Percentiles rank a stretch among this genome's conserved stretches.
Conservation (phyloP, 2,113 vertebrate species). For the Ochotona curzoniae region DNA sequence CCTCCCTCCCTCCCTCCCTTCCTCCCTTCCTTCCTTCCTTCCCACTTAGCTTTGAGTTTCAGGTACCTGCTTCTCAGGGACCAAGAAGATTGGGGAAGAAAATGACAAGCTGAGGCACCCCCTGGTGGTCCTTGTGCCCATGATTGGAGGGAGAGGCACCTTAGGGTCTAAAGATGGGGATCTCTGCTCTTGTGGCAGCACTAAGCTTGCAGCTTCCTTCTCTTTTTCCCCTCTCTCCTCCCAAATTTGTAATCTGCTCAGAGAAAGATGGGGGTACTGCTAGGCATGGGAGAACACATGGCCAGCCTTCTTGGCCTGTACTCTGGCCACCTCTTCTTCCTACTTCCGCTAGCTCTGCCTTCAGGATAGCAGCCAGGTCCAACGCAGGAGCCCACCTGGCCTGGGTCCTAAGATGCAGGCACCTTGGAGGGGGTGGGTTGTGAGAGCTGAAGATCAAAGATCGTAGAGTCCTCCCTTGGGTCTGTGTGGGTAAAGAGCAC, state of each 20-base stretch:
- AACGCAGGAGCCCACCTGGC: neutral
- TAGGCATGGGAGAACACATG: neutral
- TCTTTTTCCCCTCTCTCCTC: no score
- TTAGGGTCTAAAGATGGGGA: neutral
- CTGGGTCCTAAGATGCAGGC: neutral
- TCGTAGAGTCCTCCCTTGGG: neutral
- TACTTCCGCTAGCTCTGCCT: neutral
- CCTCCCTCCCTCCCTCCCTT: no score
- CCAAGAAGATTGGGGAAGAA: neutral
- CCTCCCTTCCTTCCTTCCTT: neutral
- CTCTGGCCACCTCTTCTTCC: neutral
- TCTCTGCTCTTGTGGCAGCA: neutral
- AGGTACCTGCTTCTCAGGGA: neutral
- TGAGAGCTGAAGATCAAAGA: neutral
- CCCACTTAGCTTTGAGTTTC: slow-evolving; percentile 9
- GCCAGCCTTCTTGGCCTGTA: neutral
- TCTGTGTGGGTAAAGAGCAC: accelerated
- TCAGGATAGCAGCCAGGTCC: neutral
- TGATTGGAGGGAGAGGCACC: neutral
- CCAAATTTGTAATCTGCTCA: neutral
- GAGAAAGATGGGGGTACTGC: neutral
- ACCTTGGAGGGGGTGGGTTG: neutral
- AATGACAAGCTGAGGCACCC: neutral
- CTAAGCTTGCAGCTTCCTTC: neutral
- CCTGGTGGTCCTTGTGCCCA: neutral